phyloP scores from a whole-genome alignment of 2,888 invertebrate genomes.

The Antitype chi region DNA sequence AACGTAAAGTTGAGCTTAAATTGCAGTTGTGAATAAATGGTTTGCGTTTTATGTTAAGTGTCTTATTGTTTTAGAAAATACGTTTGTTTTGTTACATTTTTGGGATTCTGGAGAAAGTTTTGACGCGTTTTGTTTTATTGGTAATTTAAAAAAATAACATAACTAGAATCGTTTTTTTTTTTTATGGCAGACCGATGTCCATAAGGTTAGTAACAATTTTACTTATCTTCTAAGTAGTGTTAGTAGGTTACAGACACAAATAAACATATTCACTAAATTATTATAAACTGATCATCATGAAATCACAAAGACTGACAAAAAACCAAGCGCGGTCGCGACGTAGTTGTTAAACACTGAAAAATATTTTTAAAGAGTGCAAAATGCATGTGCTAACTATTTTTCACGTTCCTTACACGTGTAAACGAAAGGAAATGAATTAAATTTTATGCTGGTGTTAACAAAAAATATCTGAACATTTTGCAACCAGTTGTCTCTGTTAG shows the following conservation, averaged over 20 bases:
- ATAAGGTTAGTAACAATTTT: too few species aligned
- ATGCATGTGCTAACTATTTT: neutral
- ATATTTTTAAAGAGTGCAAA: neutral
- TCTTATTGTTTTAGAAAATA: slow-evolving; percentile 26
- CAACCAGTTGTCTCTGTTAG: neutral
- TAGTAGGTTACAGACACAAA: too few species aligned
- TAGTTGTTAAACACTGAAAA: too few species aligned
- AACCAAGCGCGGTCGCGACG: neutral
- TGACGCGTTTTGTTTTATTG: slow-evolving; percentile 10
- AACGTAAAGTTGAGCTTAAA: slow-evolving; percentile 65
- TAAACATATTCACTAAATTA: too few species aligned
- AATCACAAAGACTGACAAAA: too few species aligned
- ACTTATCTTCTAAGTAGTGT: too few species aligned
- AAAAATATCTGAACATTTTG: neutral
- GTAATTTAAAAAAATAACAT: too few species aligned
- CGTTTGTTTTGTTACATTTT: slow-evolving; percentile 5
- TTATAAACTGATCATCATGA: neutral
- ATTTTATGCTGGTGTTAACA: neutral
- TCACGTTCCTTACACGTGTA: too few species aligned
- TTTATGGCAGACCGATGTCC: too few species aligned
- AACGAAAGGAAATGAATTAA: too few species aligned
- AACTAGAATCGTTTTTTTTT: too few species aligned
- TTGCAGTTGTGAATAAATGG: slow-evolving; percentile 58
- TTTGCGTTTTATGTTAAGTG: slow-evolving; percentile 32
- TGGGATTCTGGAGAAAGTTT: slow-evolving; percentile 6